Evolutionary conservation across 2,888 invertebrate genomes (phyloP).

Genomic region (Apodemia hepburni): DNA sequence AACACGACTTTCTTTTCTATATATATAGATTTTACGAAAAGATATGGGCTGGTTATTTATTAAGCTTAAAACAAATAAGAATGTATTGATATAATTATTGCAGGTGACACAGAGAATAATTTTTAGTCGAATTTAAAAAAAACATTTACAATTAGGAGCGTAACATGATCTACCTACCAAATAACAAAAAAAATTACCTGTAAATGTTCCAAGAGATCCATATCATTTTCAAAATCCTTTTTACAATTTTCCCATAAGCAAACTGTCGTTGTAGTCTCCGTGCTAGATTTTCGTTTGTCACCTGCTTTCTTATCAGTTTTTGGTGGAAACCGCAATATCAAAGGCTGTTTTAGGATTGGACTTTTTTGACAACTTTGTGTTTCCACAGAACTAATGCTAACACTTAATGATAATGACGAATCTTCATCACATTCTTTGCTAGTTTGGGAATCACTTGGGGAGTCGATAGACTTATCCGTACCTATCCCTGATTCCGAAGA

Average conservation of each 20-base stretch:
- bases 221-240: conserved; percentile 87
- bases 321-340: conserved; percentile 90
- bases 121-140: too few relatives aligned
- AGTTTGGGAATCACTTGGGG: conserved; percentile 68
- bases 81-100: too few relatives aligned
- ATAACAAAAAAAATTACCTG: conserved; percentile 78
- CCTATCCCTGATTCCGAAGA: conserved; percentile 71
- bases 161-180: too few relatives aligned
- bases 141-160: too few relatives aligned
- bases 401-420: conserved; percentile 64
- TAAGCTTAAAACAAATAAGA: too few relatives aligned
- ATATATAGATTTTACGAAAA: too few relatives aligned
- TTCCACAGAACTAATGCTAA: conserved; percentile 65
- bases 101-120: too few relatives aligned
- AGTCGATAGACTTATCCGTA: conserved; percentile 72
- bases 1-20: too few relatives aligned
- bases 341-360: conserved; percentile 89
- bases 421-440: conserved; percentile 75
- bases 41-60: too few relatives aligned
- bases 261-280: conserved; percentile 71
- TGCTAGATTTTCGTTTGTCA: conserved; percentile 56
- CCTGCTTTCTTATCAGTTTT: conserved; percentile 59
- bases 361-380: conserved; percentile 78
- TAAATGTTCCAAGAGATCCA: conserved; percentile 92
- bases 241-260: conserved; percentile 93